These are phyloP conservation scores for Hyles euphorbiae DNA, from an alignment of 1,140 invertebrate species.

Conservation along the genomic window DNA sequence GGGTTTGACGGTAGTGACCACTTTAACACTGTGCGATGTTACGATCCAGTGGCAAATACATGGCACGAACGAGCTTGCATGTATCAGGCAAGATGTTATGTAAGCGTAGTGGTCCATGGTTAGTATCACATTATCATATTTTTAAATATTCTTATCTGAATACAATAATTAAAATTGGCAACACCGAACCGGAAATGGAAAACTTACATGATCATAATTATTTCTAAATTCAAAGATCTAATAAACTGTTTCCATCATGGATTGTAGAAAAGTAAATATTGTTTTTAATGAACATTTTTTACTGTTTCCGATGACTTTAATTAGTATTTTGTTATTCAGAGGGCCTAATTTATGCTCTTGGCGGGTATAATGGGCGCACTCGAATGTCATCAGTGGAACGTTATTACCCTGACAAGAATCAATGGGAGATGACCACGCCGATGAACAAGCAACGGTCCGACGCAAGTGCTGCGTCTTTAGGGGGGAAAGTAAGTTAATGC, in stretches of 20 bases:
- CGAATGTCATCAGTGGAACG: conserved; percentile 79
- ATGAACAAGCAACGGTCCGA: conserved; percentile 84
- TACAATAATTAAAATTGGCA: too few species aligned
- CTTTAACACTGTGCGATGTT: conserved; percentile 82
- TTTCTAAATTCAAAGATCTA: too few species aligned
- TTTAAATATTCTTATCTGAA: not conserved
- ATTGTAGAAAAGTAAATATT: too few species aligned
- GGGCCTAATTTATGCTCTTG: conserved; percentile 81
- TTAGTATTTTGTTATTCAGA: conserved; percentile 39
- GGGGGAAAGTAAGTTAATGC: conserved; percentile 60
- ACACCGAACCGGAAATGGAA: not conserved
- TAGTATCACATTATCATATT: conserved; percentile 13
- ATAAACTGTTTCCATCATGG: too few species aligned
- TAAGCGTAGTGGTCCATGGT: conserved; percentile 84
- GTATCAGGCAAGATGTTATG: conserved; percentile 84
- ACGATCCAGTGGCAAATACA: conserved; percentile 77
- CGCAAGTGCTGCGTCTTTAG: conserved; percentile 77
- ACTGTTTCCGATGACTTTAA: not conserved
- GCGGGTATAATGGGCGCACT: conserved; percentile 85
- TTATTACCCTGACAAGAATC: conserved; percentile 77
- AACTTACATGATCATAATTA: too few species aligned
- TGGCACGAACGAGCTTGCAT: conserved; percentile 85
- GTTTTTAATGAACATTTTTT: too few species aligned
- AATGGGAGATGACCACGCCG: conserved; percentile 83
- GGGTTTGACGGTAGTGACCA: conserved; percentile 85